phyloP scores from a whole-genome alignment of 1,140 invertebrate genomes.

The Theocolax elegans region DNA sequence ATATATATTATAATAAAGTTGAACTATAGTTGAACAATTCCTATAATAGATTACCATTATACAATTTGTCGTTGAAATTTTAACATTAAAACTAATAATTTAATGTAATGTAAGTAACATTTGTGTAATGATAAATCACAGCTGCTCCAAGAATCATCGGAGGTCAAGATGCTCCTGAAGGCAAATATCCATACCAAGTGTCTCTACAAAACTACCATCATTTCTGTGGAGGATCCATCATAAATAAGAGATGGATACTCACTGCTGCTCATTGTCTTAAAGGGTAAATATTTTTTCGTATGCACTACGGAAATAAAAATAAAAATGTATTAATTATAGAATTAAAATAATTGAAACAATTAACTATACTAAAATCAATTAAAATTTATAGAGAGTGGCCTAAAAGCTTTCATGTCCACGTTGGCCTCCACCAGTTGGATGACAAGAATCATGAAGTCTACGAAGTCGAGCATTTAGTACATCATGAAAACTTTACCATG shows the following conservation, averaged over 20 bases:
- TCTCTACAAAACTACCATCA: slow-evolving; percentile 59
- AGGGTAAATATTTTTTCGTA: no score
- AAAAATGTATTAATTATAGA: no score
- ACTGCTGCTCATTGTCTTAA: slow-evolving; percentile 70
- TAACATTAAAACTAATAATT: no score
- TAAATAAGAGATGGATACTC: slow-evolving; percentile 66
- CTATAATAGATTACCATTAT: no score
- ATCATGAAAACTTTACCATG: slow-evolving; percentile 58
- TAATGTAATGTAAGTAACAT: not conserved
- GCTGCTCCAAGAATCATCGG: slow-evolving; percentile 47
- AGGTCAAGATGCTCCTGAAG: slow-evolving; percentile 48
- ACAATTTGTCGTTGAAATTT: no score
- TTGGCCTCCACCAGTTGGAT: slow-evolving; percentile 66
- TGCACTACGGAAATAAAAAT: no score
- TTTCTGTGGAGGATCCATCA: slow-evolving; percentile 71
- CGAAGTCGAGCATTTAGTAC: slow-evolving; percentile 54
- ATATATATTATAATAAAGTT: no score
- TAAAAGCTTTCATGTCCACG: slow-evolving; percentile 56
- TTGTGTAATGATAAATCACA: not conserved
- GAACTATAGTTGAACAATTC: no score
- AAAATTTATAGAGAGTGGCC: no score
- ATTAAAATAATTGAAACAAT: no score
- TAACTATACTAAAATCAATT: no score
- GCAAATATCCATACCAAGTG: slow-evolving; percentile 66
- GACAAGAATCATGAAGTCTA: slow-evolving; percentile 62